Evolutionary conservation across 2,888 invertebrate genomes (phyloP), one percentile per base, ranked within the genome.

Genomic region (Latheticus oryzae): DNA sequence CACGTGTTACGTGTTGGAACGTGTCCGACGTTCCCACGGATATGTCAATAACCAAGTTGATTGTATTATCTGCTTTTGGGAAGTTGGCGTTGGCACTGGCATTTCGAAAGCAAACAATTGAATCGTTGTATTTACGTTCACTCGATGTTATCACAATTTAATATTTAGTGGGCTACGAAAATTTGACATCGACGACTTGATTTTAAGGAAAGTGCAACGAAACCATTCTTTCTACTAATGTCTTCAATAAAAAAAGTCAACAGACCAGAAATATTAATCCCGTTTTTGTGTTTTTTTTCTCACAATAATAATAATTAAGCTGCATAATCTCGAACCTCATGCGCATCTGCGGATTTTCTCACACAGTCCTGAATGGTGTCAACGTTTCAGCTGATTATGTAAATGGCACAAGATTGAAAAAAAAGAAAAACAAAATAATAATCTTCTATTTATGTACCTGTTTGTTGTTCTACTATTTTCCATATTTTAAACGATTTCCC

Each of bases 271-370:
- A 17, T 30, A 45, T 45, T 32, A 45, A 45, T 45, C 32, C 28
- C 3, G 11, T 12, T 28, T 28, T 28, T 28, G 12, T 23, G 3
- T 13, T 13, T 4, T 17, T 30, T 45, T 45, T 45, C 28, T 9
- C n/a, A n/a, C n/a, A n/a, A 12, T 9, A 17, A 30, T 47, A 13
- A 21, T 38, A 38, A 30, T 37, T 37, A 26, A 7, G 26, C 40
- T 51, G 51, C 51, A 50, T 48, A 48, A 48, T 50, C 26, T 50
- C 38, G 13, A 16, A 15, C 42, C 3, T 33, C 33, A 21, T 16
- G 38, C 37, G 50, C 50, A 51, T 51, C 51, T 51, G 51, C 51
- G 51, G 19, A 38, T 51, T 51, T 51, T 51, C 51, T 19, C 51
- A 51, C 51, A 51, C 40, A 50, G 17, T 37, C 35, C 38, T 32